These are phyloP conservation scores for Mythimna lalbum DNA, from an alignment of 2,888 invertebrate genomes.

Conservation along the genomic window DNA sequence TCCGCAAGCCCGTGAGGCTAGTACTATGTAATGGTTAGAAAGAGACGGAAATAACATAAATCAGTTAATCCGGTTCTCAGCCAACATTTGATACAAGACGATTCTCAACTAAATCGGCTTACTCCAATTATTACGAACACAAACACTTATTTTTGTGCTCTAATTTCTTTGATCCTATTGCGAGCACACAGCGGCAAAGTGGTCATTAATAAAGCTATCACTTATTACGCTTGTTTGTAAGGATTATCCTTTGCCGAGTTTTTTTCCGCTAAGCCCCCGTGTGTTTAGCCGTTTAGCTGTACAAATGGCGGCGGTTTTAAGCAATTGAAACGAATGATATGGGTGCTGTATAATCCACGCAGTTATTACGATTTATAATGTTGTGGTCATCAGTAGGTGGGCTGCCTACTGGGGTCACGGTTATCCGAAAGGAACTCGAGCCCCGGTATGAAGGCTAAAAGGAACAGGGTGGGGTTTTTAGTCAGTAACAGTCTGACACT, in stretches of 20 bases:
- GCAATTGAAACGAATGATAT: conserved; percentile 27
- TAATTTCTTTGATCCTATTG: conserved; percentile 50
- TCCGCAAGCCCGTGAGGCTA: no score
- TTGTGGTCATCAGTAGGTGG: neutral
- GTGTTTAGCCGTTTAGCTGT: conserved; percentile 43
- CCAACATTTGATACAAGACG: neutral
- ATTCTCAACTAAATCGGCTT: conserved; percentile 31
- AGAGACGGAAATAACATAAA: neutral
- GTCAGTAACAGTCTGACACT: no score
- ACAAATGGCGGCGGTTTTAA: conserved; percentile 27
- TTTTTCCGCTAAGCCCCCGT: conserved; percentile 42
- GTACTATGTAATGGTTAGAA: no score
- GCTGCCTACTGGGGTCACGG: no score
- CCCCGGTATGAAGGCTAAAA: no score
- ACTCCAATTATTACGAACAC: conserved; percentile 28
- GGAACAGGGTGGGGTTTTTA: no score
- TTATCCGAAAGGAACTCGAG: no score
- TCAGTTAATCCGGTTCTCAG: neutral
- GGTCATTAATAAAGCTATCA: conserved; percentile 55
- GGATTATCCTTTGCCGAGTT: conserved; percentile 47
- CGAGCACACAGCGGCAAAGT: conserved; percentile 29
- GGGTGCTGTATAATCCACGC: conserved; percentile 21
- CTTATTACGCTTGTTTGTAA: conserved; percentile 47
- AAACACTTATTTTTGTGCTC: conserved; percentile 15
- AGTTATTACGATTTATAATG: conserved; percentile 15